Evolutionary conservation across 2,797 vertebrate species (phyloP).

Genomic region (Holocentrus rufus): DNA sequence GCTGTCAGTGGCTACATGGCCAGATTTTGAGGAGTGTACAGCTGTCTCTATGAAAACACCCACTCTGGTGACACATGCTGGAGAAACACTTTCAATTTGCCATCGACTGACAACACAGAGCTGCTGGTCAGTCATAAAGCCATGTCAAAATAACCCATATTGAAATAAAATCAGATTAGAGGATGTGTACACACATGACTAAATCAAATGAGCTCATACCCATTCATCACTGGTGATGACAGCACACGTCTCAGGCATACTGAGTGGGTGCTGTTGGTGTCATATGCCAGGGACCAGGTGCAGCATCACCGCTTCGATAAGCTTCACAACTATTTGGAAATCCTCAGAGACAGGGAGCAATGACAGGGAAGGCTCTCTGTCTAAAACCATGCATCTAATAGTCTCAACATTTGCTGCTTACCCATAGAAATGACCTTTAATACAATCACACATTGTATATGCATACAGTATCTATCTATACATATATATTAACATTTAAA

Average conservation of each 20-base stretch:
- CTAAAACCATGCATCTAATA: constrained; percentile 23
- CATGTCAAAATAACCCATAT: not conserved
- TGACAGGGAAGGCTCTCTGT: constrained; percentile 21
- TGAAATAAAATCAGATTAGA: not conserved
- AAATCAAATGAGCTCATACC: not conserved
- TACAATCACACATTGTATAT: not conserved
- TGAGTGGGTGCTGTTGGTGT: constrained; percentile 17
- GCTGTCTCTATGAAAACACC: not conserved
- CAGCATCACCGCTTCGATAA: constrained; percentile 12
- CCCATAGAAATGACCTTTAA: constrained; percentile 47
- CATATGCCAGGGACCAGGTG: constrained; percentile 43
- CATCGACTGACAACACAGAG: not conserved
- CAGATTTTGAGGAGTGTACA: not conserved
- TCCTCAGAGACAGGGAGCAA: constrained; percentile 35
- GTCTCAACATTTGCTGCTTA: constrained; percentile 19
- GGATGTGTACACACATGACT: too few species aligned
- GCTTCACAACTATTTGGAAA: constrained; percentile 32
- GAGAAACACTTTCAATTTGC: not conserved
- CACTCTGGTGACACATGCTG: not conserved
- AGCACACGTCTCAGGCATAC: not conserved
- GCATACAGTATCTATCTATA: too few species aligned
- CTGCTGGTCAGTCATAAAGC: constrained; percentile 3
- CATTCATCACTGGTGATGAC: not conserved
- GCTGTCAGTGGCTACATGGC: not conserved
- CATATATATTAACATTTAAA: too few species aligned